These are phyloP conservation scores for Phengaris alcon DNA, from an alignment of 2,888 invertebrate species.

Conservation along the genomic window DNA sequence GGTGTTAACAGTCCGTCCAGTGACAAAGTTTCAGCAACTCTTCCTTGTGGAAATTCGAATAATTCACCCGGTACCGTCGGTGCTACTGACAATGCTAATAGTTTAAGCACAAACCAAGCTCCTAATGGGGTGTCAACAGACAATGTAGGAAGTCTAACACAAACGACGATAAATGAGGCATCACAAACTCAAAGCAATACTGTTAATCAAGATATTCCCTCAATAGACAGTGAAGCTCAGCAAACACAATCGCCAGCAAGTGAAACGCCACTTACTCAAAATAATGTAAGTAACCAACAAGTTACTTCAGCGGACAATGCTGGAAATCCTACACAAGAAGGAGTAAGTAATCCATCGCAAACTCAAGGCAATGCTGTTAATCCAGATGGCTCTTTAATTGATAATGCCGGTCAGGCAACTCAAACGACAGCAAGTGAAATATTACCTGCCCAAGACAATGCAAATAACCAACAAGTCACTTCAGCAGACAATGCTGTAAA, in stretches of 20 bases:
- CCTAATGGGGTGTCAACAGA: neutral
- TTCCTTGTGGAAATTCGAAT: conserved; percentile 6
- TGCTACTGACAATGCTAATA: neutral
- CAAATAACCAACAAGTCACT: neutral
- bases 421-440: neutral
- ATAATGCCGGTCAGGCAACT: neutral
- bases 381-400: neutral
- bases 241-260: neutral
- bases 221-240: neutral
- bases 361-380: neutral
- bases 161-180: neutral
- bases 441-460: neutral
- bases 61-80: neutral
- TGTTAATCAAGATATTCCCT: neutral
- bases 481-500: neutral
- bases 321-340: neutral
- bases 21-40: neutral
- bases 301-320: neutral
- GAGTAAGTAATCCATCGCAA: neutral
- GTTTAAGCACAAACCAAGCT: neutral
- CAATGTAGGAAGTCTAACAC: neutral
- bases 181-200: neutral
- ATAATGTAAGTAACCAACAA: neutral
- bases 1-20: neutral
- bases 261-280: neutral